A percentile compares a stretch with the other conserved stretches of the same genome.
phyloP scores from a whole-genome alignment of 2,797 vertebrate genomes.

The Alfaro cultratus region DNA sequence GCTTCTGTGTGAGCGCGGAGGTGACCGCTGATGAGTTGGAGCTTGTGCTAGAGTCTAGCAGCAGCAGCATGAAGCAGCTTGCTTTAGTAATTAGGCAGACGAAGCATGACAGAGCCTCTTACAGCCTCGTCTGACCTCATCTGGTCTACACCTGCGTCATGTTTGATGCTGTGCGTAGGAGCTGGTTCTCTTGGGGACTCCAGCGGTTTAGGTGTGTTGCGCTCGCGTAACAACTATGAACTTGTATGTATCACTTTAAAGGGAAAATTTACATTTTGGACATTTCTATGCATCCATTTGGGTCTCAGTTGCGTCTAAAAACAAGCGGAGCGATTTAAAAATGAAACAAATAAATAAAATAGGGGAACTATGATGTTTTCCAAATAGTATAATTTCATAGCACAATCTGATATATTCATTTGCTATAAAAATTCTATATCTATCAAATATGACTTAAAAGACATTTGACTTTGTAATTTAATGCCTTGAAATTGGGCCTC shows the following conservation, averaged over 20 bases:
- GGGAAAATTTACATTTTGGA: too few relatives aligned
- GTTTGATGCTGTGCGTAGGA: background rate
- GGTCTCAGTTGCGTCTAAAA: too few relatives aligned
- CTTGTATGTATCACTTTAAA: background rate
- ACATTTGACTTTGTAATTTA: too few relatives aligned
- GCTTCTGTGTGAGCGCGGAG: conserved; percentile 6
- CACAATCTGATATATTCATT: too few relatives aligned
- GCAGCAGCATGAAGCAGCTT: conserved; percentile 11
- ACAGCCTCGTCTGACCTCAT: conserved; percentile 27
- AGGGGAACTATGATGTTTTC: too few relatives aligned
- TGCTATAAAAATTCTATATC: too few relatives aligned
- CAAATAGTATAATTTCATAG: too few relatives aligned
- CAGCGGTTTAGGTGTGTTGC: background rate
- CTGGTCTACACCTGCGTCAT: conserved; percentile 41
- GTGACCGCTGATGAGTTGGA: background rate
- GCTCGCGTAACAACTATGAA: background rate
- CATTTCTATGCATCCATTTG: too few relatives aligned
- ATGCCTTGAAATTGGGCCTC: too few relatives aligned
- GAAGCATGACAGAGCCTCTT: conserved; percentile 29
- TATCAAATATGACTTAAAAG: too few relatives aligned
- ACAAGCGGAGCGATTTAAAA: too few relatives aligned
- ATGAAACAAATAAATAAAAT: too few relatives aligned
- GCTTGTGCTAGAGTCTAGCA: conserved; percentile 17
- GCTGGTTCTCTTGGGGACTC: background rate
- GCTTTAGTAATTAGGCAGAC: conserved; percentile 18